These are phyloP conservation scores for Tetheella fluctuosa DNA, from an alignment of 2,888 invertebrate species.

Conservation along the genomic window DNA sequence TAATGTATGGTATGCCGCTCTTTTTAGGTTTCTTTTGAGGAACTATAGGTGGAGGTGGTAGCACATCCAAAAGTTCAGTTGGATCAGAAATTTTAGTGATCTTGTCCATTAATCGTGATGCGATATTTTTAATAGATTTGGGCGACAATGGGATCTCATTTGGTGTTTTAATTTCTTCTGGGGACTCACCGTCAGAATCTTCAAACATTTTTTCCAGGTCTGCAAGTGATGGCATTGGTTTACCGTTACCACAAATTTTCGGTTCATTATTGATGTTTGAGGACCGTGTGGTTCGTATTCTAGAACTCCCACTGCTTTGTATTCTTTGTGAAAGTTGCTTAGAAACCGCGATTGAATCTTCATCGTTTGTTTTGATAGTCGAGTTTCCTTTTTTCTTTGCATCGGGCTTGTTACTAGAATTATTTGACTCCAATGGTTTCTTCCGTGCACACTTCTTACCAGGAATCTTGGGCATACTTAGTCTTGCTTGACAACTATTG, in stretches of 20 bases:
- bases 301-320: constrained; percentile 17
- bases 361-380: background rate
- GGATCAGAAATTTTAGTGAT: constrained; percentile 28
- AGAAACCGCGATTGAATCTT: constrained; percentile 26
- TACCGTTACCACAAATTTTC: constrained; percentile 41
- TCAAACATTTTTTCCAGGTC: constrained; percentile 52
- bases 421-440: background rate
- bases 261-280: constrained; percentile 19
- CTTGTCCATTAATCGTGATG: constrained; percentile 28
- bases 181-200: constrained; percentile 39
- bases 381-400: background rate
- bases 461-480: background rate
- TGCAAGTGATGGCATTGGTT: constrained; percentile 47
- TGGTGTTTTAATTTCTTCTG: background rate
- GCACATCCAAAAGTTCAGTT: constrained; percentile 21
- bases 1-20: constrained; percentile 43
- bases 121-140: constrained; percentile 28
- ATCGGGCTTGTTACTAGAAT: background rate
- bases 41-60: constrained; percentile 32
- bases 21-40: constrained; percentile 44
- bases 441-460: background rate
- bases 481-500: no score
- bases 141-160: constrained; percentile 25
- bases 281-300: constrained; percentile 17
- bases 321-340: constrained; percentile 27